Conservation (phyloP, 2,113 vertebrate genomes). For the Myotis davidii region DNA sequence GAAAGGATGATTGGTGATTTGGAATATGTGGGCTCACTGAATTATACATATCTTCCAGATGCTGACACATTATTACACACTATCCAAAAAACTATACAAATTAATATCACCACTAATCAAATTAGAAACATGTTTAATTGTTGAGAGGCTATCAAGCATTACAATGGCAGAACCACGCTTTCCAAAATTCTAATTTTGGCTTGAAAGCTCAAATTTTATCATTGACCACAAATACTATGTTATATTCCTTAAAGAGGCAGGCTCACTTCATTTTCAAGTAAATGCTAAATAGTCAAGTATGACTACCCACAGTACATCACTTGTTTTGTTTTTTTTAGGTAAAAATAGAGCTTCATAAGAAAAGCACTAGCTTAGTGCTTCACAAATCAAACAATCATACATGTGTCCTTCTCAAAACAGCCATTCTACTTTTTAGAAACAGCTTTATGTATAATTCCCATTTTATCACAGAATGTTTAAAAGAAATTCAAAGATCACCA, state of each 20-base stretch:
- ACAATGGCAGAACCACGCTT: background rate
- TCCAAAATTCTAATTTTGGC: conserved; percentile 11
- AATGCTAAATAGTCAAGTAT: background rate
- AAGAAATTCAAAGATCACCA: background rate
- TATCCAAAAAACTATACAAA: background rate
- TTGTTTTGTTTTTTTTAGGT: background rate
- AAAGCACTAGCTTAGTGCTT: background rate
- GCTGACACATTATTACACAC: background rate
- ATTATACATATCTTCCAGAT: background rate
- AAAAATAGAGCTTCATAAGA: background rate
- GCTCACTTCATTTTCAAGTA: background rate
- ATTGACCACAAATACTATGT: background rate
- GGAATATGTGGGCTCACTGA: background rate
- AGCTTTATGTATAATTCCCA: background rate
- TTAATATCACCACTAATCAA: background rate
- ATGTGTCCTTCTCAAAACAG: background rate
- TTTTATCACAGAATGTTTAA: background rate
- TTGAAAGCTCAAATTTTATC: conserved; percentile 37
- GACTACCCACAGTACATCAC: background rate
- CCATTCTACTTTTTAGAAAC: background rate
- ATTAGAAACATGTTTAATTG: background rate
- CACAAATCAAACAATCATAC: background rate
- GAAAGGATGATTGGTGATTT: background rate
- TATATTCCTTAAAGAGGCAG: conserved; percentile 13
- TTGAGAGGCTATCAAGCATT: background rate